Evolutionary conservation across 2,797 vertebrate genomes (phyloP).

Genomic region (Coreius guichenoti): DNA sequence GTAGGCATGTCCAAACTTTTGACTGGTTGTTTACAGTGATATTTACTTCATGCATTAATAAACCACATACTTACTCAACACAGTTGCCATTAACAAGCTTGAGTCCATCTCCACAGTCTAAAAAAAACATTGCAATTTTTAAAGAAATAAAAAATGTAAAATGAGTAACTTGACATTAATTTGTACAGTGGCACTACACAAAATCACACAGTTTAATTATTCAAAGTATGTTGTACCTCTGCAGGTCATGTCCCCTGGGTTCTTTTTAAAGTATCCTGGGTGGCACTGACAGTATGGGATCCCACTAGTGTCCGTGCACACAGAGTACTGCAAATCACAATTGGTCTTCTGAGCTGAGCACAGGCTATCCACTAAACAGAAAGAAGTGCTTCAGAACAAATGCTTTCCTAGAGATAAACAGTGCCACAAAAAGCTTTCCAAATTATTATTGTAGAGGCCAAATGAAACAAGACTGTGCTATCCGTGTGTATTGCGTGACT

Average conservation of each 20-base stretch:
- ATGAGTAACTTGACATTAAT: neutral
- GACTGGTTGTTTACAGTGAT: constrained; percentile 2
- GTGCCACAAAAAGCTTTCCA: neutral
- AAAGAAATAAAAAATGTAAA: constrained; percentile 20
- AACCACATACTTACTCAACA: constrained; percentile 81
- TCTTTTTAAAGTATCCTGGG: constrained; percentile 92
- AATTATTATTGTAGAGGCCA: neutral
- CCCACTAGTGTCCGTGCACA: constrained; percentile 85
- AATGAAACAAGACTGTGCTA: neutral
- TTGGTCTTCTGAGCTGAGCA: constrained; percentile 83
- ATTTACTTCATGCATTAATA: neutral
- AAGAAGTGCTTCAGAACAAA: constrained; percentile 1
- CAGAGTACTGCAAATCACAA: constrained; percentile 87
- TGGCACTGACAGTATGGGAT: constrained; percentile 86
- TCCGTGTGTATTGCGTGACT: neutral
- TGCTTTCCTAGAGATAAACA: neutral
- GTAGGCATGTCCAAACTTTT: neutral
- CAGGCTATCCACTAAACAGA: constrained; percentile 83
- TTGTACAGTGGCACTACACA: neutral
- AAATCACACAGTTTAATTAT: neutral
- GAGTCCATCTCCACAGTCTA: constrained; percentile 93
- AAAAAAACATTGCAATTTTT: constrained; percentile 43
- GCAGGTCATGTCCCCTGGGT: constrained; percentile 90
- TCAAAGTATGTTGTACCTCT: constrained; percentile 77
- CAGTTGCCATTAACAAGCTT: constrained; percentile 91